A percentile compares a stretch with the other conserved stretches of the same genome.
These are phyloP conservation scores for Prionailurus bengalensis DNA, from an alignment of 2,113 vertebrate genomes.

Conservation along the genomic window DNA sequence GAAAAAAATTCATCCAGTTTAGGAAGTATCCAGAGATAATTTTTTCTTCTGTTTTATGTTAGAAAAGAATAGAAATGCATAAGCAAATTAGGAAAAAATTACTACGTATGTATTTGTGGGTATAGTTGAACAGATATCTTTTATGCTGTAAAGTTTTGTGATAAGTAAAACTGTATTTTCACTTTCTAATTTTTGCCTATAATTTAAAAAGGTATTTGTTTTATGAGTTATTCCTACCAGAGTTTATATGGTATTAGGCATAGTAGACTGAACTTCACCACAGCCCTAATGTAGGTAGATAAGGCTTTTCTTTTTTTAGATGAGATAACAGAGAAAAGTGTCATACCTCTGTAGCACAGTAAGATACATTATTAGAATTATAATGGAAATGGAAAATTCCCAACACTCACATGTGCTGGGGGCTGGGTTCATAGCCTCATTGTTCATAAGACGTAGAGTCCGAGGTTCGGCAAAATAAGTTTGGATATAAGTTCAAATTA, in stretches of 20 bases:
- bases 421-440: not conserved
- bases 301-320: constrained; percentile 37
- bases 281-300: not conserved
- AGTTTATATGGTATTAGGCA: not conserved
- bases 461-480: constrained; percentile 20
- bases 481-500: not conserved
- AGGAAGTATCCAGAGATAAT: constrained; percentile 40
- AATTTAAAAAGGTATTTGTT: constrained; percentile 41
- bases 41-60: constrained; percentile 57
- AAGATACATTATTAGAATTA: not conserved
- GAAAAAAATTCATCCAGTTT: constrained; percentile 52
- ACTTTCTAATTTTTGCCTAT: constrained; percentile 21
- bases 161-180: constrained; percentile 25
- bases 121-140: not conserved
- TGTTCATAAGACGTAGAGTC: not conserved
- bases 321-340: not conserved
- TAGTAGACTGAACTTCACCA: not conserved
- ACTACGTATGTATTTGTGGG: constrained; percentile 15
- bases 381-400: not conserved
- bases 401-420: not conserved
- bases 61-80: constrained; percentile 61
- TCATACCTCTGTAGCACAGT: not conserved
- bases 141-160: not conserved
- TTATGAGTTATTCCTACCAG: not conserved
- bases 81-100: constrained; percentile 25